Evolutionary conservation across 2,888 invertebrate species (phyloP).

Genomic region (Nephrotoma flavescens): DNA sequence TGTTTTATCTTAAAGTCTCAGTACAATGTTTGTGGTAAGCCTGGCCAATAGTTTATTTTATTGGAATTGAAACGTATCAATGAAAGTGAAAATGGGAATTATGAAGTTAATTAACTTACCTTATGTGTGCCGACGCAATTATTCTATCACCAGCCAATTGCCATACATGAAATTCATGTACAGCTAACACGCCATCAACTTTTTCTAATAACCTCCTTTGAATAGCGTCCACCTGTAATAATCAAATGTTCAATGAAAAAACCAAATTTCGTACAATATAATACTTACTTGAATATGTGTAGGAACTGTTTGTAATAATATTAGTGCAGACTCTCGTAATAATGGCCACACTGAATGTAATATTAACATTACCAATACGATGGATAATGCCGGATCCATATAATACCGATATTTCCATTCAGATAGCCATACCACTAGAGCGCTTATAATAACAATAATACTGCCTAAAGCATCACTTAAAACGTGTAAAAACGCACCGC

Average conservation of each 20-base stretch:
- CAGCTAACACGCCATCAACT: slow-evolving; percentile 87
- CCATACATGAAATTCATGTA: slow-evolving; percentile 98
- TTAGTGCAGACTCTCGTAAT: slow-evolving; percentile 84
- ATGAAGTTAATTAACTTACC: slow-evolving; percentile 32
- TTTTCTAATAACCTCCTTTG: slow-evolving; percentile 73
- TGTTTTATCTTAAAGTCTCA: too few species aligned
- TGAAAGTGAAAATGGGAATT: too few species aligned
- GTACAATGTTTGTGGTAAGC: too few species aligned
- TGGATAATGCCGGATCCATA: slow-evolving; percentile 88
- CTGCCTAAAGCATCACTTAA: slow-evolving; percentile 90
- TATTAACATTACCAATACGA: slow-evolving; percentile 75
- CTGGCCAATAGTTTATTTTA: too few species aligned
- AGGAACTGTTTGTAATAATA: slow-evolving; percentile 94
- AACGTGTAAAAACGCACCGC: slow-evolving; percentile 98
- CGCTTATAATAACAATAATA: slow-evolving; percentile 56
- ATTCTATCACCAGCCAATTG: slow-evolving; percentile 93
- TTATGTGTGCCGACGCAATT: slow-evolving; percentile 93
- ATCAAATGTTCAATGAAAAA: slow-evolving; percentile 10
- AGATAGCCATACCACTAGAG: slow-evolving; percentile 58
- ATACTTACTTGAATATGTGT: slow-evolving; percentile 71
- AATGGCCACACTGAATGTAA: slow-evolving; percentile 83
- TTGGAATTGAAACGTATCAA: too few species aligned
- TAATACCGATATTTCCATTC: slow-evolving; percentile 71
- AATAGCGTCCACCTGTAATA: slow-evolving; percentile 65
- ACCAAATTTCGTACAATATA: not conserved